Base-by-base conservation (phyloP, 2,113 vertebrate genomes). In the Gobius niger region DNA sequence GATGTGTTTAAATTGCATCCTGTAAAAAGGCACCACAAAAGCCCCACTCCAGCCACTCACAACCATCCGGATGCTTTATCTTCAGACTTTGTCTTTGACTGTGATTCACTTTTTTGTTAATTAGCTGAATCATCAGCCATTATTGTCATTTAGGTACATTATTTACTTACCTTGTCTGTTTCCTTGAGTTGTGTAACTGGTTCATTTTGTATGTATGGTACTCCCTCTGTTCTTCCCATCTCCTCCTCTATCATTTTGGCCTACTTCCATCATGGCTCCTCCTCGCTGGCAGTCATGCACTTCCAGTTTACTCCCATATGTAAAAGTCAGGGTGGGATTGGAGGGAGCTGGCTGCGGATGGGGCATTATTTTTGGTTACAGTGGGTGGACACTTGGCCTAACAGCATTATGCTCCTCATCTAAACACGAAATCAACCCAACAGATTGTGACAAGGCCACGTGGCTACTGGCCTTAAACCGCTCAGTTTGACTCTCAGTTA, bases 1-100 rank as follows among this genome's bases (percentile, higher is more conserved):
- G 91, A 85, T 89, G 88, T 91, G 88, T 92, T 92, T 91, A 92
- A 92, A 92, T 91, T 91, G 88, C 88, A 89, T 90, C 87, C 88
- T 85, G 89, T 65, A 73, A 87, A 77, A 83, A 84, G 52, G 77
- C 83, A 82, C 77, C 82, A 81, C 85, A 85, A 86, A 90, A 85
- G 78, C 86, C 74, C 44, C 44, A 76, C 85, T 83, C 75, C 73
- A 82, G 83, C 87, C 87, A 81, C 83, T 90, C 85, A 84, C 83
- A 85, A 83, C 82, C 86, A 82, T 79, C 70, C 46, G 10, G 83
- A 82, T 80, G 81, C 83, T 72, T 88, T 87, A 86, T 88, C 88
- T 78, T 87, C 78, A 50, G 67, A 88, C 76, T 87, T 77, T 78
- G 76, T 86, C 67, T 82, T 75, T 76, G 79, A 80, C 67, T 70